Evolutionary conservation across 1,140 invertebrate genomes (phyloP).

Genomic region (Apis cerana): DNA sequence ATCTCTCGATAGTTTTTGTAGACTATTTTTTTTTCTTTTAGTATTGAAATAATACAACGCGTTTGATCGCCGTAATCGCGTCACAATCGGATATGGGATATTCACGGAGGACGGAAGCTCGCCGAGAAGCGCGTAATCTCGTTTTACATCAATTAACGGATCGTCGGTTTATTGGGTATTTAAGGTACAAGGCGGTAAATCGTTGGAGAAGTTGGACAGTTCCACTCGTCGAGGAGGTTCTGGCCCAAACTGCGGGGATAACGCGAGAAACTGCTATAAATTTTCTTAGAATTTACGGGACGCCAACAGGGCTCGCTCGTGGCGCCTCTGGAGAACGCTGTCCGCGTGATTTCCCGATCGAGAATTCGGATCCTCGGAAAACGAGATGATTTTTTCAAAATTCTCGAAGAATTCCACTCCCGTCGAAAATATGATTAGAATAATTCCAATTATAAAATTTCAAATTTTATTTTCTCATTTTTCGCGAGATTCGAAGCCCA

Average conservation of each 20-base stretch:
- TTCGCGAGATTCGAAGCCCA: too few species aligned
- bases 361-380: too few species aligned
- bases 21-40: too few species aligned
- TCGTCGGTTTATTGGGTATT: conserved; percentile 49
- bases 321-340: conserved; percentile 12
- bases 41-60: too few species aligned
- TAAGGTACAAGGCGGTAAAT: conserved; percentile 41
- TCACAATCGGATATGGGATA: background rate
- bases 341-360: background rate
- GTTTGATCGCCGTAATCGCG: background rate
- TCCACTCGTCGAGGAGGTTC: conserved; percentile 32
- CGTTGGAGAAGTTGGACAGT: conserved; percentile 54
- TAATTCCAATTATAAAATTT: too few species aligned
- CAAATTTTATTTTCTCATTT: too few species aligned
- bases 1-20: background rate
- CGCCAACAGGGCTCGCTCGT: conserved; percentile 28
- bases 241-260: conserved; percentile 15
- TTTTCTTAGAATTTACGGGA: conserved; percentile 57
- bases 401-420: too few species aligned
- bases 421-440: too few species aligned
- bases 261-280: conserved; percentile 51
- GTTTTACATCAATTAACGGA: background rate
- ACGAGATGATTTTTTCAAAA: background rate
- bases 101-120: background rate
- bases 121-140: background rate